A percentile compares a stretch with the other conserved stretches of the same genome.
phyloP scores from a whole-genome alignment of 2,113 vertebrate genomes.

The Astur gentilis region DNA sequence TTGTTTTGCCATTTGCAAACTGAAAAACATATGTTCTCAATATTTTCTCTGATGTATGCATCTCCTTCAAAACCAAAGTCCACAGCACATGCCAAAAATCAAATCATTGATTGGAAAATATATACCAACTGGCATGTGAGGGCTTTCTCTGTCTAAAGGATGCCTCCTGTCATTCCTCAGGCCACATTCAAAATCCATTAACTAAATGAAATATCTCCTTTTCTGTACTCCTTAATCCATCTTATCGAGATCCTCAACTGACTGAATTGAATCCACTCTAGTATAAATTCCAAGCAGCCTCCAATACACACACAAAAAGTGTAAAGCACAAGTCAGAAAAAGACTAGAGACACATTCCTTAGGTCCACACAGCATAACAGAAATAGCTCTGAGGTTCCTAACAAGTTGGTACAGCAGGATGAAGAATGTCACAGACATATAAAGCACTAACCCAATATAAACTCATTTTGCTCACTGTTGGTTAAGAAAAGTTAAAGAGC shows the following conservation, averaged over 20 bases:
- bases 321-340: not conserved
- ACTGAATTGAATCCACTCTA: not conserved
- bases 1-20: conserved; percentile 27
- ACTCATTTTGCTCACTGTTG: not conserved
- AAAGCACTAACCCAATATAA: not conserved
- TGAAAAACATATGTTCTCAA: conserved; percentile 70
- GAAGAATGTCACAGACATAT: not conserved
- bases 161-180: not conserved
- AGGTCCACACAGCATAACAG: not conserved
- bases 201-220: conserved; percentile 52
- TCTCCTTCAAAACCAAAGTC: conserved; percentile 61
- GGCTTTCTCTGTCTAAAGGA: not conserved
- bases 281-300: not conserved
- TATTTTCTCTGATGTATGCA: conserved; percentile 54
- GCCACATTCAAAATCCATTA: conserved; percentile 50
- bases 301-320: not conserved
- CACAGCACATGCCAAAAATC: conserved; percentile 47
- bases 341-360: not conserved
- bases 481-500: not conserved
- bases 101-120: conserved; percentile 57
- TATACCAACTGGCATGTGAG: conserved; percentile 49
- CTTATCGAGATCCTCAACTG: conserved; percentile 17
- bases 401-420: not conserved
- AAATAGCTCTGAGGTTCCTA: not conserved
- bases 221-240: conserved; percentile 23